A percentile compares a stretch with the other conserved stretches of the same genome.
Conservation (phyloP, 1,140 invertebrate genomes). For the Drosophila triauraria region DNA sequence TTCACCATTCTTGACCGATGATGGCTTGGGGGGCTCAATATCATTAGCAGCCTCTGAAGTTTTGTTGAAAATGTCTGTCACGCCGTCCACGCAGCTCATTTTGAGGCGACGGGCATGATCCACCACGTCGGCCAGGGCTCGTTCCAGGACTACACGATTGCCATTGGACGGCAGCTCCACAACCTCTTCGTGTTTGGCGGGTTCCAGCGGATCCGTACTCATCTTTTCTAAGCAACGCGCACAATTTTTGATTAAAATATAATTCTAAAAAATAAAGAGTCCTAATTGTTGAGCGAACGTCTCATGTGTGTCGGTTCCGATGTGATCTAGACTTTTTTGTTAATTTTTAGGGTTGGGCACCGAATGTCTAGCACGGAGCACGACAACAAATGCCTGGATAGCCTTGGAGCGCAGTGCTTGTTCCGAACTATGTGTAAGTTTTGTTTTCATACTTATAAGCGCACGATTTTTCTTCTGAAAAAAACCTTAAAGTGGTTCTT, state of each 20-base stretch:
- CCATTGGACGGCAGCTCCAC: too few species aligned
- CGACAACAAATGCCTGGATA: constrained; percentile 3
- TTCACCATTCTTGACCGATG: background rate
- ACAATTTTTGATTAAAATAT: background rate
- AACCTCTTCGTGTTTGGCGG: background rate
- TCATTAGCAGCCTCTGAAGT: background rate
- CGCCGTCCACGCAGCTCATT: constrained; percentile 27
- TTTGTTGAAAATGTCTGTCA: background rate
- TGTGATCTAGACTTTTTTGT: background rate
- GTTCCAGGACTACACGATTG: background rate
- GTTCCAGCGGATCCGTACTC: background rate
- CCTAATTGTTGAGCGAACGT: background rate
- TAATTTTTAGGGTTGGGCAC: too few species aligned
- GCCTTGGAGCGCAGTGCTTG: background rate
- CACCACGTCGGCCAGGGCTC: background rate
- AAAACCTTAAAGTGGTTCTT: too few species aligned
- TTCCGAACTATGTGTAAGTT: too few species aligned
- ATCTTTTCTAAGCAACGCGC: background rate
- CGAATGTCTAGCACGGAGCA: background rate
- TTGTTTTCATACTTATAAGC: too few species aligned
- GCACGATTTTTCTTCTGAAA: too few species aligned
- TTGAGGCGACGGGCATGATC: constrained; percentile 47
- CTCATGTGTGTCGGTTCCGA: background rate
- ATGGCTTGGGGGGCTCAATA: background rate
- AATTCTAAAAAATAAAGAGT: background rate